Evolutionary conservation across 2,797 vertebrate species (phyloP).

Genomic region (Liasis olivaceus): DNA sequence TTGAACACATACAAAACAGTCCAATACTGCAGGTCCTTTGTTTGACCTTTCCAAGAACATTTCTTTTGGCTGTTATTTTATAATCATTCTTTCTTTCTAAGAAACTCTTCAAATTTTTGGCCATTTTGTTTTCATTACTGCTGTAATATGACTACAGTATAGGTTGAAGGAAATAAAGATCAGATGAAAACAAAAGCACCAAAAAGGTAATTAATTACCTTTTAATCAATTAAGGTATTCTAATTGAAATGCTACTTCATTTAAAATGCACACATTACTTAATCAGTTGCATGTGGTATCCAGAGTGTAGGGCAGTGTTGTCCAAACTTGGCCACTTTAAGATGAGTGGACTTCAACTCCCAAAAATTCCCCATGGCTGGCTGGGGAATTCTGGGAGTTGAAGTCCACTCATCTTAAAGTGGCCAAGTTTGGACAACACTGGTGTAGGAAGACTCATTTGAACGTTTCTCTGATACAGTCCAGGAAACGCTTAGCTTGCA

Average conservation of each 20-base stretch:
- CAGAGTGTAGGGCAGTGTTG: not conserved
- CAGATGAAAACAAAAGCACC: not conserved
- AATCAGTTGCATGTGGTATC: not conserved
- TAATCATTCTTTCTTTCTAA: slow-evolving; percentile 1
- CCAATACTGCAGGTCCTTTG: not conserved
- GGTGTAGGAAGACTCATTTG: not conserved
- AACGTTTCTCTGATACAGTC: not conserved
- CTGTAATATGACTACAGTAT: slow-evolving; percentile 11
- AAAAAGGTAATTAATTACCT: not conserved
- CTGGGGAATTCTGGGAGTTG: too few species aligned
- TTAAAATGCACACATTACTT: not conserved
- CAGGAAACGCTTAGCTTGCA: not conserved
- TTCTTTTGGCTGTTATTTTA: not conserved
- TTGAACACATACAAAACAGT: too few species aligned
- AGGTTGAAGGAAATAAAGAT: not conserved
- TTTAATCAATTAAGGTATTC: slow-evolving; percentile 12
- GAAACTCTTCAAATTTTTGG: not conserved
- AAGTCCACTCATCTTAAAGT: too few species aligned
- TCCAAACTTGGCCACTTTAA: too few species aligned
- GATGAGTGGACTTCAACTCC: too few species aligned
- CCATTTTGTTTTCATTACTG: not conserved
- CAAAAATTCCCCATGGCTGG: too few species aligned
- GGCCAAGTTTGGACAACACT: too few species aligned
- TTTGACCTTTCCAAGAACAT: not conserved
- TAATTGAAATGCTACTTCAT: slow-evolving; percentile 17